phyloP scores from a whole-genome alignment of 2,888 invertebrate species.

The Rotaria sp. region DNA sequence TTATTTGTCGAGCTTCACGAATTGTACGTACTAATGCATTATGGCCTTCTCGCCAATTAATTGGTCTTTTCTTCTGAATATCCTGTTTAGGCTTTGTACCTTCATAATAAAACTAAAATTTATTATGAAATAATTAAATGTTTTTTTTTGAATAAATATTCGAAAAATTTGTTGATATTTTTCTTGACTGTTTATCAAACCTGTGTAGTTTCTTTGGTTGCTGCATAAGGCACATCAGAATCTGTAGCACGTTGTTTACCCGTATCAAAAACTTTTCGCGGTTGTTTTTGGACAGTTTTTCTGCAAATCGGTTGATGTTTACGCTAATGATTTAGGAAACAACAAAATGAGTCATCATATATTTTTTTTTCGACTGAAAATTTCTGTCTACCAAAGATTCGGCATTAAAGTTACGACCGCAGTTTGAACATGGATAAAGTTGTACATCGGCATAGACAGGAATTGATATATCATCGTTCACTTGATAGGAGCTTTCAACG shows the following conservation, averaged over 20 bases:
- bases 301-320: constrained; percentile 80
- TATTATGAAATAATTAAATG: neutral
- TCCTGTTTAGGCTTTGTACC: neutral
- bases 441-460: constrained; percentile 40
- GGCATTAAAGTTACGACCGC: constrained; percentile 74
- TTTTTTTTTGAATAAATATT: neutral
- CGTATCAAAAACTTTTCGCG: constrained; percentile 82
- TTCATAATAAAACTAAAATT: neutral
- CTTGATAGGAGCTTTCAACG: neutral
- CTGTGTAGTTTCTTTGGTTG: constrained; percentile 36
- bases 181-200: constrained; percentile 26
- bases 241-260: constrained; percentile 71
- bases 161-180: neutral
- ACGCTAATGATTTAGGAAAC: constrained; percentile 50
- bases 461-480: neutral
- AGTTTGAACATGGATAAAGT: constrained; percentile 69
- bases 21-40: constrained; percentile 85
- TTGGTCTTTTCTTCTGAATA: constrained; percentile 41
- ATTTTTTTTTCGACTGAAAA: neutral
- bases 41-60: constrained; percentile 83
- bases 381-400: constrained; percentile 60
- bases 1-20: constrained; percentile 75
- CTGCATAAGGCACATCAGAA: constrained; percentile 48
- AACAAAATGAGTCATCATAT: neutral
- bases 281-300: constrained; percentile 66